Conservation (phyloP, 2,888 invertebrate genomes). For the Latrodectus hesperus region DNA sequence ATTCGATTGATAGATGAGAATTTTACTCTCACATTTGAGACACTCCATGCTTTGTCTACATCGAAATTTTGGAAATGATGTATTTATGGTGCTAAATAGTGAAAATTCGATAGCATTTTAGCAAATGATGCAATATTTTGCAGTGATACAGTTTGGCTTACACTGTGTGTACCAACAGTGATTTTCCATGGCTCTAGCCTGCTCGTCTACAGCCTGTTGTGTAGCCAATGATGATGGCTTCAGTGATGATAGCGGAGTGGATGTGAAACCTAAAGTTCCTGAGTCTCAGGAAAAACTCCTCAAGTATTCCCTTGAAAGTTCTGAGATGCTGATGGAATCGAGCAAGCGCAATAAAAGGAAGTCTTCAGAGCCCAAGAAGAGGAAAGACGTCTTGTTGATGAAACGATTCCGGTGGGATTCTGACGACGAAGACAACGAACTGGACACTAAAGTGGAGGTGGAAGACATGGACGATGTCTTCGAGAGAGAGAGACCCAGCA, state of each 20-base stretch:
- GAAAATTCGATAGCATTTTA: neutral
- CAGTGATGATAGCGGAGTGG: slow-evolving; percentile 79
- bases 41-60: no score
- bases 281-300: slow-evolving; percentile 10
- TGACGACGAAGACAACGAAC: slow-evolving; percentile 73
- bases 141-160: neutral
- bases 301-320: neutral
- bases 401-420: slow-evolving; percentile 78
- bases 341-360: slow-evolving; percentile 81
- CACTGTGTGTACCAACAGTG: slow-evolving; percentile 13
- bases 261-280: slow-evolving; percentile 41
- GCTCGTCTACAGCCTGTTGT: slow-evolving; percentile 11
- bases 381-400: slow-evolving; percentile 73
- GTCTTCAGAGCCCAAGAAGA: slow-evolving; percentile 79
- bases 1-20: neutral
- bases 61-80: no score
- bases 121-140: neutral
- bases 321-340: slow-evolving; percentile 72
- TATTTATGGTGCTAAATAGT: neutral
- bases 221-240: slow-evolving; percentile 77
- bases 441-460: slow-evolving; percentile 72
- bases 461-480: slow-evolving; percentile 44
- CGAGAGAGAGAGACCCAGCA: slow-evolving; percentile 64
- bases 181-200: slow-evolving; percentile 26
- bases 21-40: no score